Conservation (phyloP, 2,113 vertebrate species). For the Aphyosemion australe region DNA sequence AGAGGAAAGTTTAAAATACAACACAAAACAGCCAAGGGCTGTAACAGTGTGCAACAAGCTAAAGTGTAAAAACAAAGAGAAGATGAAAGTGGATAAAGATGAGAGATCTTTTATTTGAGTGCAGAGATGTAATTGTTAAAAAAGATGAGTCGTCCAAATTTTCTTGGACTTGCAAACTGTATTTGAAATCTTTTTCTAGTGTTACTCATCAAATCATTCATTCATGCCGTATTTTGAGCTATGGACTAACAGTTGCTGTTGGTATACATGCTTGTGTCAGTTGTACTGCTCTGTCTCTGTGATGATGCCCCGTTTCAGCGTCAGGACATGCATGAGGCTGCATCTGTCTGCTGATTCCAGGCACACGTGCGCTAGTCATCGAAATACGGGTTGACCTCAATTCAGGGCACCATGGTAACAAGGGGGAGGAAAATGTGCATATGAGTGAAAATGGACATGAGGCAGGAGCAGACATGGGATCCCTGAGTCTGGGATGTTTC, state of each 20-base stretch:
- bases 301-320: slow-evolving; percentile 55
- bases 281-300: slow-evolving; percentile 15
- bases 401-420: slow-evolving; percentile 70
- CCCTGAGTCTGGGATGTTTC: not conserved
- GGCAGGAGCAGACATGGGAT: not conserved
- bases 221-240: not conserved
- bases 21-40: no score
- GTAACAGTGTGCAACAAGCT: no score
- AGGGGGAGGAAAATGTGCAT: slow-evolving; percentile 11
- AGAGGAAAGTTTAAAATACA: no score
- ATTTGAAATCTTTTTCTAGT: no score
- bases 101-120: no score
- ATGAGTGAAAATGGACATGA: not conserved
- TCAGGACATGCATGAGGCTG: slow-evolving; percentile 34
- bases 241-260: not conserved
- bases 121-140: no score
- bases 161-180: no score
- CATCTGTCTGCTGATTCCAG: slow-evolving; percentile 67
- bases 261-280: not conserved
- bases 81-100: no score
- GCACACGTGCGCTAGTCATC: slow-evolving; percentile 54
- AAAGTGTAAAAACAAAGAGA: no score
- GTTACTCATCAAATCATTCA: not conserved
- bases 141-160: no score
- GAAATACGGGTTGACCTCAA: slow-evolving; percentile 69